A percentile compares a stretch with the other conserved stretches of the same genome.
Evolutionary conservation across 2,888 invertebrate genomes (phyloP).

Genomic region (Xanthia icteritia): DNA sequence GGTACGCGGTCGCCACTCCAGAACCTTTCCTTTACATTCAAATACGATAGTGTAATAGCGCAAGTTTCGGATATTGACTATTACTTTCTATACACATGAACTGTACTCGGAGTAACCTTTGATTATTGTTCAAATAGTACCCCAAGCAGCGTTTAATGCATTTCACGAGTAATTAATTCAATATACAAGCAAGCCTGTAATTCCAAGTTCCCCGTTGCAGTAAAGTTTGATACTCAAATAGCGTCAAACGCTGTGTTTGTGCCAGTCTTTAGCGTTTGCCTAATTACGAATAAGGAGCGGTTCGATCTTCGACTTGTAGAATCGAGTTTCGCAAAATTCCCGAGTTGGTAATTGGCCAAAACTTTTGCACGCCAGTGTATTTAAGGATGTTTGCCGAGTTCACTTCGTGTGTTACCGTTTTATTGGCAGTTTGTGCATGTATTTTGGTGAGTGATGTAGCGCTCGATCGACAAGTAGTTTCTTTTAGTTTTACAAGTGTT

Average conservation of each 20-base stretch:
- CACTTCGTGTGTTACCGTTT: slow-evolving; percentile 58
- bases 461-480: slow-evolving; percentile 16
- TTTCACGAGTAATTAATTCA: slow-evolving; percentile 54
- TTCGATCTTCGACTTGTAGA: slow-evolving; percentile 71
- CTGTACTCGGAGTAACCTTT: not conserved
- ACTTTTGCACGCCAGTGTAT: slow-evolving; percentile 70
- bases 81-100: not conserved
- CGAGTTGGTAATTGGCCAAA: slow-evolving; percentile 68
- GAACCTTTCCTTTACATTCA: too few species aligned
- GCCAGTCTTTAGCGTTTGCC: slow-evolving; percentile 60
- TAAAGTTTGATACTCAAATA: slow-evolving; percentile 53
- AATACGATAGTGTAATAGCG: not conserved
- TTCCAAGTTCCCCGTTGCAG: slow-evolving; percentile 44
- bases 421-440: slow-evolving; percentile 59
- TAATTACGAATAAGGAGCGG: slow-evolving; percentile 68
- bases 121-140: slow-evolving; percentile 14
- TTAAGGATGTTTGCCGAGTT: slow-evolving; percentile 64
- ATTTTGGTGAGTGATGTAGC: slow-evolving; percentile 40
- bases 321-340: slow-evolving; percentile 68
- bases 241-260: slow-evolving; percentile 48
- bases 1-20: too few species aligned
- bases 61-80: not conserved
- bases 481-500: slow-evolving; percentile 7
- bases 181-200: slow-evolving; percentile 38
- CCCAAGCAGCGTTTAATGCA: slow-evolving; percentile 21